Percentiles rank a stretch among this genome's conserved stretches.
Evolutionary conservation across 2,797 vertebrate genomes (phyloP).

Genomic region (Rhabdomys pumilio): DNA sequence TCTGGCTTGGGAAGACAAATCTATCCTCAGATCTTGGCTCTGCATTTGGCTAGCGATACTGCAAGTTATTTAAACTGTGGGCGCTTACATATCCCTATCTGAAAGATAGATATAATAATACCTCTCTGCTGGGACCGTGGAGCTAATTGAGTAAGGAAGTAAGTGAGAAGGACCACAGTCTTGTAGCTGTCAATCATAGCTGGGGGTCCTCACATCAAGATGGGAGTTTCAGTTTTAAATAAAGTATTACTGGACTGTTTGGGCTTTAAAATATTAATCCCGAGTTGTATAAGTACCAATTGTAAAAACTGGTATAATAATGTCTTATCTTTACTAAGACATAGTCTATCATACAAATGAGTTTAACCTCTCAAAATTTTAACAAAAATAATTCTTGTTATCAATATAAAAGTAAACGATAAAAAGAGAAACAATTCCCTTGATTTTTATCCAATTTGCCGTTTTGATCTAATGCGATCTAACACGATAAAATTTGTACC

Average conservation of each 20-base stretch:
- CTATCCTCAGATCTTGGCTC: conserved; percentile 14
- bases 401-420: conserved; percentile 3
- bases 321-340: neutral
- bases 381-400: conserved; percentile 16
- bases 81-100: neutral
- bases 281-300: conserved; percentile 36
- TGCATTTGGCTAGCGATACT: neutral
- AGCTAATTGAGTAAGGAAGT: conserved; percentile 14
- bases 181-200: neutral
- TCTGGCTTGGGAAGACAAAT: conserved; percentile 45
- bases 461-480: neutral
- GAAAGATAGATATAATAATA: neutral
- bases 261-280: neutral
- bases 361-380: neutral
- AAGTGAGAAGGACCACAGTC: neutral
- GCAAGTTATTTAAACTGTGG: conserved; percentile 52
- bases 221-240: neutral
- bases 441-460: neutral
- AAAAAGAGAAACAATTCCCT: neutral
- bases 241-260: neutral
- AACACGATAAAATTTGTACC: neutral
- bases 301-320: neutral
- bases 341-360: neutral
- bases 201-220: neutral
- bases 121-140: neutral